Conservation (phyloP, 2,113 vertebrate genomes). For the Nansenia antarctica region DNA sequence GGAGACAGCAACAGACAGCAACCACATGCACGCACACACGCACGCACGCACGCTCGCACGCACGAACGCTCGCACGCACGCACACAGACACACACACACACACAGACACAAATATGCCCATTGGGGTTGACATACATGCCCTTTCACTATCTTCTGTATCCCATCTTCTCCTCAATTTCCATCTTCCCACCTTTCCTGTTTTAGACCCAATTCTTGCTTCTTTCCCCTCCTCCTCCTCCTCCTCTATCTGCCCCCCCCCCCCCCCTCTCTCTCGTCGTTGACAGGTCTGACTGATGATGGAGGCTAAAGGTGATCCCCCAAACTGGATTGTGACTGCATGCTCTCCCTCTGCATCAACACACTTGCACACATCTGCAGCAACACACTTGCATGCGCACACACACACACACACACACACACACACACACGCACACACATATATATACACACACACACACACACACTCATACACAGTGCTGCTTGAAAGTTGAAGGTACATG, state of each 20-base stretch:
- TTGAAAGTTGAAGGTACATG: too few relatives aligned
- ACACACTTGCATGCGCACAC: background rate
- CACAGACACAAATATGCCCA: background rate
- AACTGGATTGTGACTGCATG: slow-evolving; percentile 41
- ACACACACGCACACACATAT: background rate
- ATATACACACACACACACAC: background rate
- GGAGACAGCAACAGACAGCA: background rate
- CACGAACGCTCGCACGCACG: background rate
- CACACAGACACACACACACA: background rate
- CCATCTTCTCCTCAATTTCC: background rate
- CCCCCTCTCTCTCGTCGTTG: slow-evolving; percentile 20
- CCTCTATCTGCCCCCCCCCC: slow-evolving; percentile 7
- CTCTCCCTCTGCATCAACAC: slow-evolving; percentile 14
- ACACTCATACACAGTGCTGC: too few relatives aligned
- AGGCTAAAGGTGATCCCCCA: slow-evolving; percentile 51
- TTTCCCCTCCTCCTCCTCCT: slow-evolving; percentile 25
- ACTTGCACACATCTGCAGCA: background rate
- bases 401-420: background rate
- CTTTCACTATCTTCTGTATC: background rate
- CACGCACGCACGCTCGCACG: background rate
- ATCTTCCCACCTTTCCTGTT: background rate
- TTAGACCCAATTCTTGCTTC: background rate
- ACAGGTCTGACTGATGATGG: slow-evolving; percentile 61
- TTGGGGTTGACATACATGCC: background rate
- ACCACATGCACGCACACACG: too few relatives aligned